A percentile compares a stretch with the other conserved stretches of the same genome.
These are phyloP conservation scores for Anagrus nilaparvatae DNA, from an alignment of 1,140 invertebrate species.

Conservation along the genomic window DNA sequence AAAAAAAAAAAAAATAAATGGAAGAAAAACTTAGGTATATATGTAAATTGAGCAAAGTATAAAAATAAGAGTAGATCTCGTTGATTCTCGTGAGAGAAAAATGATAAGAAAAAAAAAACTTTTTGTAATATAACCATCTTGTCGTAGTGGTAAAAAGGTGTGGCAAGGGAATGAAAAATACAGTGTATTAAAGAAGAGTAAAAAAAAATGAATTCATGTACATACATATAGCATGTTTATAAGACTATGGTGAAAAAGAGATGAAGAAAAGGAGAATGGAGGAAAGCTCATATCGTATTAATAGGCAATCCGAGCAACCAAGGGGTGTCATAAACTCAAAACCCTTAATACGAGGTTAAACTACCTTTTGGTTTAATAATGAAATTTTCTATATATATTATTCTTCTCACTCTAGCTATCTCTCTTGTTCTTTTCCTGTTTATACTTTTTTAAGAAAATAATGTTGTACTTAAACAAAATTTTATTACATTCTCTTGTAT, in stretches of 20 bases:
- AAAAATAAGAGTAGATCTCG: no score
- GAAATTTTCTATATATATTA: slow-evolving; percentile 35
- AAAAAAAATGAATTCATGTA: slow-evolving; percentile 14
- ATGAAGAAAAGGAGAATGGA: slow-evolving; percentile 22
- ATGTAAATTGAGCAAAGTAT: no score
- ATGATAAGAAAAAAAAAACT: no score
- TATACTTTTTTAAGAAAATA: no score
- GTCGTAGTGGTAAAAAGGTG: no score
- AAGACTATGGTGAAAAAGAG: slow-evolving; percentile 20
- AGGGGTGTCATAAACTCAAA: slow-evolving; percentile 43
- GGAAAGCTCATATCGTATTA: slow-evolving; percentile 43
- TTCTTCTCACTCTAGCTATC: slow-evolving; percentile 9
- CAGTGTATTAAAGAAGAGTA: slow-evolving; percentile 18
- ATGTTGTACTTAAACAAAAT: no score
- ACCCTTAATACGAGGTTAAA: slow-evolving; percentile 43
- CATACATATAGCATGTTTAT: no score
- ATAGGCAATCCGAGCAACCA: slow-evolving; percentile 42
- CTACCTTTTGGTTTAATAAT: slow-evolving; percentile 44
- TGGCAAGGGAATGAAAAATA: slow-evolving; percentile 18
- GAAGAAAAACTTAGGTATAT: no score
- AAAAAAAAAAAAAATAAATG: no score
- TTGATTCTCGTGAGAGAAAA: no score
- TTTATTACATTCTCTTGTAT: no score
- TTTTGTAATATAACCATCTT: no score
- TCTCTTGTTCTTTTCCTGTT: slow-evolving; percentile 20